Evolutionary conservation across 2,888 invertebrate species (phyloP).

Genomic region (Keiferia lycopersicella): DNA sequence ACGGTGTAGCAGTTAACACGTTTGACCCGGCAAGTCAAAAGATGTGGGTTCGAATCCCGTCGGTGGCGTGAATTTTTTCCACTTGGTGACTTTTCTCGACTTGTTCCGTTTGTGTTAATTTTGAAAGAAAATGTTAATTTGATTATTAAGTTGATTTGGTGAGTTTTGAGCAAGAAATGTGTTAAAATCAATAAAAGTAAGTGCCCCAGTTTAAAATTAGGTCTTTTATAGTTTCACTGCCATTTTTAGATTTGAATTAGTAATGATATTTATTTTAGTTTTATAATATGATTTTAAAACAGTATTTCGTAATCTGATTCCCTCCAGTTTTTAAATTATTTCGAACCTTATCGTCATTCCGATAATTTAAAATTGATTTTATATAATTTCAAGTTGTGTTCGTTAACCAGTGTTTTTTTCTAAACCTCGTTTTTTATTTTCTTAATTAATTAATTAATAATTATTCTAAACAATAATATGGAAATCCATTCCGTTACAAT

Average conservation of each 20-base stretch:
- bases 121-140: too few species aligned
- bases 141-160: too few species aligned
- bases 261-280: constrained; percentile 21
- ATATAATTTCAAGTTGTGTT: constrained; percentile 10
- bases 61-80: too few species aligned
- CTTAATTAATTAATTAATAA: too few species aligned
- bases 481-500: constrained; percentile 10
- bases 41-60: too few species aligned
- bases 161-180: too few species aligned
- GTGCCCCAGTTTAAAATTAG: not conserved
- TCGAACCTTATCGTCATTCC: constrained; percentile 17
- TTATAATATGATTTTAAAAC: not conserved
- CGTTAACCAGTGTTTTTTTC: not conserved
- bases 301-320: constrained; percentile 22
- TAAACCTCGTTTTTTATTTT: too few species aligned
- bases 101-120: too few species aligned
- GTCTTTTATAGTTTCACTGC: constrained; percentile 21
- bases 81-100: too few species aligned
- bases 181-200: too few species aligned
- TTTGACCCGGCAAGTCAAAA: too few species aligned
- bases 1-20: too few species aligned
- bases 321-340: constrained; percentile 11
- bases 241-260: constrained; percentile 21
- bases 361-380: constrained; percentile 19
- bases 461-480: not conserved